Conservation (phyloP, 2,888 invertebrate genomes). For the Furcula furcula region DNA sequence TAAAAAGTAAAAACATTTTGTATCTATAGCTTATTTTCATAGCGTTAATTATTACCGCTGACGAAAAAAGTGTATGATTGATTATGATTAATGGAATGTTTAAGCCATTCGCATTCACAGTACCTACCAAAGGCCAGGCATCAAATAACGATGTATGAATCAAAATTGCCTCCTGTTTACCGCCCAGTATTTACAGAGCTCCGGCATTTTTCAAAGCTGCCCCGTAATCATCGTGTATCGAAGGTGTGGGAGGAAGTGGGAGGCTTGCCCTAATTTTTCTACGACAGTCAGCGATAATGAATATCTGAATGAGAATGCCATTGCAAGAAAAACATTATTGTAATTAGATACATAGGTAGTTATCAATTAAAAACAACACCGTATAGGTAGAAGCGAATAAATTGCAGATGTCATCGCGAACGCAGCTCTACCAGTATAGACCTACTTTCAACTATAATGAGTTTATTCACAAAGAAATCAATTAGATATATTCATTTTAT, state of each 20-base stretch:
- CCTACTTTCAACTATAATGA: no score
- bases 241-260: constrained; percentile 7
- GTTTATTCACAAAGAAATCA: no score
- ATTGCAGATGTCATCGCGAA: constrained; percentile 1
- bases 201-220: constrained; percentile 2
- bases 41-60: no score
- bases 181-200: constrained; percentile 7
- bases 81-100: constrained; percentile 21
- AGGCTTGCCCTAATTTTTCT: constrained; percentile 30
- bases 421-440: no score
- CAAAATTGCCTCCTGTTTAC: constrained; percentile 10
- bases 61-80: no score
- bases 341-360: background rate
- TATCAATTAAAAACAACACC: background rate
- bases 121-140: constrained; percentile 13
- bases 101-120: constrained; percentile 17
- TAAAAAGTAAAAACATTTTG: no score
- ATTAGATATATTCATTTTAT: no score
- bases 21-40: no score
- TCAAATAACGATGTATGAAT: constrained; percentile 11
- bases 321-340: constrained; percentile 2
- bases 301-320: constrained; percentile 19
- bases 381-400: constrained; percentile 23
- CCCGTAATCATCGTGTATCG: background rate
- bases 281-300: constrained; percentile 28